Conservation (phyloP, 2,113 vertebrate species). For the Anseranas semipalmata region DNA sequence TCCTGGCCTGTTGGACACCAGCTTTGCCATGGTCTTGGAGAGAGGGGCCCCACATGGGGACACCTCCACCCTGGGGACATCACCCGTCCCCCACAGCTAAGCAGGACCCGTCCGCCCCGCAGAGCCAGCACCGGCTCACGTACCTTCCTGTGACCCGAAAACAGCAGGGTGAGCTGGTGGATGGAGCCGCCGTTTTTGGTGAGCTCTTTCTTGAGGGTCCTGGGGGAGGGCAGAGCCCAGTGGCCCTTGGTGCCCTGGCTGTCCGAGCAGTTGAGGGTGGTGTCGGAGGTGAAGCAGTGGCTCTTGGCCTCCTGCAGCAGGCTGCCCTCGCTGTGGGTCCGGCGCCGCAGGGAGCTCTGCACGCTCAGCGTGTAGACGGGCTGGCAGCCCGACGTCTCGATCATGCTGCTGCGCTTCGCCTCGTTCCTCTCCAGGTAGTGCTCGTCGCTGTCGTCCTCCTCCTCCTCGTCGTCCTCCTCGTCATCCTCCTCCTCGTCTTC, state of each 20-base stretch:
- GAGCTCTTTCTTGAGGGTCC: conserved; percentile 93
- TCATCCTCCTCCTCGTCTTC: conserved; percentile 81
- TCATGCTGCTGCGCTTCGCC: conserved; percentile 91
- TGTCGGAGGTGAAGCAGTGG: conserved; percentile 92
- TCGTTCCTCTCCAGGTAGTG: conserved; percentile 81
- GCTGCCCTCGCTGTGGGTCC: conserved; percentile 96
- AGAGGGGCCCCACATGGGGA: fast-evolving
- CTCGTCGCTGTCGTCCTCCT: conserved; percentile 82
- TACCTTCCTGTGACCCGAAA: conserved; percentile 92
- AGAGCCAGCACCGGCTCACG: background rate
- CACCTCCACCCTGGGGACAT: background rate
- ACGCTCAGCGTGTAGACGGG: conserved; percentile 83
- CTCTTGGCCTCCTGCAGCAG: conserved; percentile 89
- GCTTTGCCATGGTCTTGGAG: background rate
- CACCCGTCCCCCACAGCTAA: fast-evolving
- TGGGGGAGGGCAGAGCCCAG: conserved; percentile 91
- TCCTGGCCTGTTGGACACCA: background rate
- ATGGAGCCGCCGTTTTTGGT: conserved; percentile 91
- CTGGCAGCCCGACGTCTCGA: conserved; percentile 81
- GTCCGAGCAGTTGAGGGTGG: conserved; percentile 90
- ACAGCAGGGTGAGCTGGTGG: conserved; percentile 93
- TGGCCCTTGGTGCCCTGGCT: conserved; percentile 53
- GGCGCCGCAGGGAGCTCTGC: conserved; percentile 90
- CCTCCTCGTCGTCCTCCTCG: conserved; percentile 76
- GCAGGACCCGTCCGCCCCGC: background rate